A percentile compares a stretch with the other conserved stretches of the same genome.
Conservation (phyloP, 2,888 invertebrate species). For the Unio delphinus region DNA sequence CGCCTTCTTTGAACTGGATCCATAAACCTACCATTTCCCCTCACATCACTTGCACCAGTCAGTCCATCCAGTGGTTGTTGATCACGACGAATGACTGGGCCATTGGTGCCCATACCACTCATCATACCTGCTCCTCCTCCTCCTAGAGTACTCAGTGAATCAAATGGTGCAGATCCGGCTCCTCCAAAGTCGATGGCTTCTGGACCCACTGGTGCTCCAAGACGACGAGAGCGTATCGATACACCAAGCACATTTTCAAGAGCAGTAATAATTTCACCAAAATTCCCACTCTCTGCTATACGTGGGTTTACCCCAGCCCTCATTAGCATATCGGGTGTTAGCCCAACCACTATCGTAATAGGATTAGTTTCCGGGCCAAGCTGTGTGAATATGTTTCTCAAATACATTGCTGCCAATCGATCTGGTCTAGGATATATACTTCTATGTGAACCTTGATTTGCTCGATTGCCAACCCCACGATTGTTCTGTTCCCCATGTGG, state of each 20-base stretch:
- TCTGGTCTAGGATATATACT: conserved; percentile 20
- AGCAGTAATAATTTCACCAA: conserved; percentile 25
- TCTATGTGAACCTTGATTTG: too few species aligned
- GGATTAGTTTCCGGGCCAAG: conserved; percentile 21
- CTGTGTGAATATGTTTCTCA: conserved; percentile 27
- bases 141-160: conserved; percentile 1
- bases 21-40: background rate
- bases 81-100: background rate
- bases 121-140: background rate
- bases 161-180: background rate
- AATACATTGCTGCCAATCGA: conserved; percentile 20
- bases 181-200: background rate
- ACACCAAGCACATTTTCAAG: conserved; percentile 27
- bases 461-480: too few species aligned
- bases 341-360: conserved; percentile 18
- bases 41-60: background rate
- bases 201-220: conserved; percentile 2
- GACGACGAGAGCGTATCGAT: conserved; percentile 10
- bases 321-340: conserved; percentile 34
- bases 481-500: too few species aligned
- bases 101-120: background rate
- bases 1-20: background rate
- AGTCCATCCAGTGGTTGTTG: background rate
- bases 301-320: conserved; percentile 32
- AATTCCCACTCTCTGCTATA: conserved; percentile 31